These are phyloP conservation scores for Hypolimnas misippus DNA, from an alignment of 2,888 invertebrate genomes.

Conservation along the genomic window DNA sequence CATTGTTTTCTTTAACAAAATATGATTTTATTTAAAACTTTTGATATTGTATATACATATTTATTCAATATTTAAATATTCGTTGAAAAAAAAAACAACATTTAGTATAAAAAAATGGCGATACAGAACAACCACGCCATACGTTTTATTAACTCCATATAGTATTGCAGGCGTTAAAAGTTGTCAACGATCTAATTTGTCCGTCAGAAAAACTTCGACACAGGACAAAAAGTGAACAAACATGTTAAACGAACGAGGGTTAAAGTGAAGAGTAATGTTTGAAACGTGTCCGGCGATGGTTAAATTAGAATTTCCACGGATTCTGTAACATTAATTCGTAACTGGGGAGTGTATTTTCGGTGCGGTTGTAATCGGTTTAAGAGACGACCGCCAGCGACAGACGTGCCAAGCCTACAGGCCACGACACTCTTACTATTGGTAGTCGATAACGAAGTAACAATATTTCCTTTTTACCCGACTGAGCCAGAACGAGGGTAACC, in stretches of 20 bases:
- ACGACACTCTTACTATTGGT: slow-evolving; percentile 26
- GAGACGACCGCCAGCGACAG: slow-evolving; percentile 48
- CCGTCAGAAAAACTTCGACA: not conserved
- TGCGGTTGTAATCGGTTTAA: slow-evolving; percentile 68
- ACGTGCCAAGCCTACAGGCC: slow-evolving; percentile 61
- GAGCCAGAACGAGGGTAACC: too few relatives aligned
- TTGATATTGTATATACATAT: too few relatives aligned
- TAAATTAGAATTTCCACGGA: slow-evolving; percentile 48
- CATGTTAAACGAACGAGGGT: slow-evolving; percentile 16
- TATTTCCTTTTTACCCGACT: too few relatives aligned
- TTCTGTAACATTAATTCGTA: slow-evolving; percentile 54
- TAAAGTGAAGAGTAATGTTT: slow-evolving; percentile 25
- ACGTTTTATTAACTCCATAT: too few relatives aligned
- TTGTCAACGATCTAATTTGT: not conserved
- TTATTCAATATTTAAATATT: too few relatives aligned
- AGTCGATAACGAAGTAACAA: slow-evolving; percentile 14
- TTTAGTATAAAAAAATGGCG: too few relatives aligned
- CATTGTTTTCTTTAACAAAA: too few relatives aligned
- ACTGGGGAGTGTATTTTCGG: slow-evolving; percentile 63
- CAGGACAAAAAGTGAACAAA: not conserved
- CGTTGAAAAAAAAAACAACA: too few relatives aligned
- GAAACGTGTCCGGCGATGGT: slow-evolving; percentile 34
- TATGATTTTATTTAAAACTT: too few relatives aligned
- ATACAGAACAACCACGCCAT: too few relatives aligned
- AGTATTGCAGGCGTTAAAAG: not conserved